These are phyloP conservation scores for Anoplopoma fimbria DNA, from an alignment of 2,113 vertebrate genomes.

Conservation along the genomic window DNA sequence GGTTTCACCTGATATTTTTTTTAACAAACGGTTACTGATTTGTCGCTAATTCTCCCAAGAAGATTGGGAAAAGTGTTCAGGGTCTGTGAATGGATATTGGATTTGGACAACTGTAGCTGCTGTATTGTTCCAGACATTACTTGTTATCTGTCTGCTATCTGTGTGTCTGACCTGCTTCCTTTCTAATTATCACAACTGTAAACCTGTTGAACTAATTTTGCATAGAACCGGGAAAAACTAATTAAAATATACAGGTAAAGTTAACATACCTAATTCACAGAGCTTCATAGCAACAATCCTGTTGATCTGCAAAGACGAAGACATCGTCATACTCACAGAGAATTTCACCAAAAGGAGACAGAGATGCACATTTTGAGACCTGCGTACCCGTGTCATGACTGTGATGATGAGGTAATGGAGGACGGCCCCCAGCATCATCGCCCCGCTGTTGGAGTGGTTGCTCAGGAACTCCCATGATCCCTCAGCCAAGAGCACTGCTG, in stretches of 20 bases:
- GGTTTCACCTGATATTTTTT: background rate
- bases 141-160: conserved; percentile 10
- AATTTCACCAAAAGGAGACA: background rate
- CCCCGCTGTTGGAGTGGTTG: conserved; percentile 80
- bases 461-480: conserved; percentile 73
- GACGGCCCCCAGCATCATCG: conserved; percentile 87
- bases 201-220: background rate
- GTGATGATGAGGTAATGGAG: conserved; percentile 92
- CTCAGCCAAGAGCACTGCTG: conserved; percentile 78
- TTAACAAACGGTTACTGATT: background rate
- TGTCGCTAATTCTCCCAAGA: background rate
- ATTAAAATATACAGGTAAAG: background rate
- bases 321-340: conserved; percentile 2
- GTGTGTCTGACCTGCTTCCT: conserved; percentile 11
- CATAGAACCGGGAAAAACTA: background rate
- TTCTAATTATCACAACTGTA: conserved; percentile 8
- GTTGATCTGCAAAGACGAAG: conserved; percentile 86
- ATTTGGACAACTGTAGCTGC: background rate
- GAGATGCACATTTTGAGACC: conserved; percentile 1
- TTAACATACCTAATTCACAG: conserved; percentile 87
- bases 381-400: conserved; percentile 87
- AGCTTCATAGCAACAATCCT: conserved; percentile 86
- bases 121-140: background rate
- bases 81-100: background rate
- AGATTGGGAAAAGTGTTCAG: background rate